Evolutionary conservation across 2,888 invertebrate species (phyloP), one percentile per base, ranked within the genome.

Genomic region (Scelioninae gen. 1): DNA sequence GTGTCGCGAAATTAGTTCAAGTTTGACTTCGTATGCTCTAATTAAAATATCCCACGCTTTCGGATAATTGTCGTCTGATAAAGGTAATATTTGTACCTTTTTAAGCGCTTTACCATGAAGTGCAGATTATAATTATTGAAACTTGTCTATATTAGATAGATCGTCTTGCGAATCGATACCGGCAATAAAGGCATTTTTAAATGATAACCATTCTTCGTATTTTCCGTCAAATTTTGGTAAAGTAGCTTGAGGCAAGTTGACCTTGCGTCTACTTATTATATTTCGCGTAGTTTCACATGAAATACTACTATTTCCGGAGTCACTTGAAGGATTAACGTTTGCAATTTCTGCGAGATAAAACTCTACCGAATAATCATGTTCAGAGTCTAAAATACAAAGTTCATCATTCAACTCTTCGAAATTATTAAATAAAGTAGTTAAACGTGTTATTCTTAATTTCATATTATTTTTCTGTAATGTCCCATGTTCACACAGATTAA

Each of bases 171-270:
- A 9, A 5, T 11, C 13, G 10, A 45, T 45, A 6, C 6, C 5
- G 8, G 45, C 6, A 45, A 11, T 45, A 13, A 45, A 45, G 8
- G 45, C 10, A n/a, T 45, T 45, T 45, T 45, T 82, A 45, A 86
- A 87, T 7, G 79, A 76, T 5, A 85, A 32, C 83, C 84, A 86
- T 10, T 72, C 43, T 45, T 45, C 45, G n/a, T 9, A 45, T 9
- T 45, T 45, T n/a, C 45, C 45, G 45, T 45, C 13, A 45, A 45
- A 45, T 9, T 11, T 13, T 9, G 45, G 45, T n/a, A 45, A 45
- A 9, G 45, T 45, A 45, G 45, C 11, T n/a, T 9, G 11, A 5
- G 45, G 45, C 5, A 45, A n/a, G 6, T 45, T 45, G 6, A 45
- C n/a, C n/a, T 45, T 45, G 6, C 45, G n/a, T 45, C 11, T 45